Conservation (phyloP, 2,888 invertebrate species). For the Sphecodes monilicornis region DNA sequence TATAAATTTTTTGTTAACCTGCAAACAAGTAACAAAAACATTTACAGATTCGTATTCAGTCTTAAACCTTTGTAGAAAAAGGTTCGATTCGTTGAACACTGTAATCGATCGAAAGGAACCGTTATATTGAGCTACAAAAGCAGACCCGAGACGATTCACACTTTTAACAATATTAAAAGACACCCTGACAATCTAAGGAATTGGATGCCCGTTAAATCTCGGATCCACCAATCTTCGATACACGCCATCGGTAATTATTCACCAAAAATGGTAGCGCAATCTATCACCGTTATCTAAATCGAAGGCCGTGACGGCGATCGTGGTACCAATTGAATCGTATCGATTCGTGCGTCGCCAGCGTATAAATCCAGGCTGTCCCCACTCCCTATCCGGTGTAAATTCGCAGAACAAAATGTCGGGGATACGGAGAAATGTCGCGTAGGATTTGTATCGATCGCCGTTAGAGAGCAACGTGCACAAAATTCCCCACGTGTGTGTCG, state of each 20-base stretch:
- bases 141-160: background rate
- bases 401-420: slow-evolving; percentile 8
- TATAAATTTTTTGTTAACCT: background rate
- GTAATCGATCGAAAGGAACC: background rate
- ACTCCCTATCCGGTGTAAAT: slow-evolving; percentile 6
- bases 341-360: slow-evolving; percentile 21
- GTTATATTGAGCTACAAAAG: background rate
- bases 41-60: background rate
- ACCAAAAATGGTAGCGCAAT: background rate
- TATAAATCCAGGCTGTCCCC: background rate
- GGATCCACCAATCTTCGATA: background rate
- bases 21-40: background rate
- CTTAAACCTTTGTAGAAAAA: background rate
- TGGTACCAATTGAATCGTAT: slow-evolving; percentile 21
- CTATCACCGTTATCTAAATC: slow-evolving; percentile 5
- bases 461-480: slow-evolving; percentile 11
- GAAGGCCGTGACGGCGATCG: slow-evolving; percentile 5
- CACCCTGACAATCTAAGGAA: background rate
- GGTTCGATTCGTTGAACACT: background rate
- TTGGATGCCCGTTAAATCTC: background rate
- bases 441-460: slow-evolving; percentile 44
- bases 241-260: slow-evolving; percentile 5
- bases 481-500: slow-evolving; percentile 42
- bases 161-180: background rate
- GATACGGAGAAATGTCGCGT: slow-evolving; percentile 14